Evolutionary conservation across 2,113 vertebrate species (phyloP).

Genomic region (Elanus axillaris): DNA sequence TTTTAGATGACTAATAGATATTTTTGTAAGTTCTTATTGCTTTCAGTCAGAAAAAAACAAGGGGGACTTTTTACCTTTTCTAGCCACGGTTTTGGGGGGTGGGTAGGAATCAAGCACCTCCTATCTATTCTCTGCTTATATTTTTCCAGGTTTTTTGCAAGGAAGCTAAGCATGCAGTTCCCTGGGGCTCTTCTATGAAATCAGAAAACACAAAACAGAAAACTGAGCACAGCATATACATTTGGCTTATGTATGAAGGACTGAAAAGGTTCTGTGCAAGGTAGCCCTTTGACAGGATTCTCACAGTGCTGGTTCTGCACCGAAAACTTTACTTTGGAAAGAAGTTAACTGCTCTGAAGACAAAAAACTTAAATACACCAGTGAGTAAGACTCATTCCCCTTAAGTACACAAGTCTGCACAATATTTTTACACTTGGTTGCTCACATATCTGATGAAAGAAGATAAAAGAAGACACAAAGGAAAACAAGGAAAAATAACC

Average conservation of each 20-base stretch:
- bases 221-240: rapidly evolving
- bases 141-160: neutral
- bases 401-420: neutral
- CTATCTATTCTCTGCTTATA: neutral
- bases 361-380: neutral
- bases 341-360: neutral
- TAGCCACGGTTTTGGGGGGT: neutral
- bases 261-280: neutral
- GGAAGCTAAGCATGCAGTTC: neutral
- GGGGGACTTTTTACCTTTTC: neutral
- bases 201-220: neutral
- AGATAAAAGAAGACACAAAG: neutral
- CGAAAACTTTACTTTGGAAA: neutral
- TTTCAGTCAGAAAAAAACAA: rapidly evolving
- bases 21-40: neutral
- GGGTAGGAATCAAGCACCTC: neutral
- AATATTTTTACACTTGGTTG: neutral
- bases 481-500: neutral
- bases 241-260: neutral
- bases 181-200: neutral
- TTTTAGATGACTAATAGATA: neutral
- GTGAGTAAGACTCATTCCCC: neutral
- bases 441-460: neutral
- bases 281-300: neutral
- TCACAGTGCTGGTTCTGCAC: neutral